Evolutionary conservation across 1,140 invertebrate genomes (phyloP), one percentile per base, ranked within the genome.

Genomic region (Notospermus geniculatus): DNA sequence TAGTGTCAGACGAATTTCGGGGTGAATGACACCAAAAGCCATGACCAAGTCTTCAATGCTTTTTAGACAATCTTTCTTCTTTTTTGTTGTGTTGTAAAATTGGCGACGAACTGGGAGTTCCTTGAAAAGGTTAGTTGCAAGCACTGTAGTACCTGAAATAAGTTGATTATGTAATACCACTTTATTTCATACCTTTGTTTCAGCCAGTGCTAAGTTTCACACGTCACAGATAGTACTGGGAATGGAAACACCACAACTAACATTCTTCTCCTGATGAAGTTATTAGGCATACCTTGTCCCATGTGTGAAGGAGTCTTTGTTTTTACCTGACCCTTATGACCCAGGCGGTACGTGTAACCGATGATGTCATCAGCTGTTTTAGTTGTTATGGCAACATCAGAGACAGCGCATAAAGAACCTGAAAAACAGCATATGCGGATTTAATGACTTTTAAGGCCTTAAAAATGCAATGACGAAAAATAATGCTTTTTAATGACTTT

Each of bases 21-120:
- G 83, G 66, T 84, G 81, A 46, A 87, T 84, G 41, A 87, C 79
- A 23, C 80, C 82, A 71, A 82, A 86, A 17, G 75, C 74, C 72
- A 85, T 84, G 11, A 88, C 72, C 22, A 87, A 65, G 41, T 74
- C 76, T 75, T 88, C 87, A 23, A 86, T 75, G 65, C 81, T 82
- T 76, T 85, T 87, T 15, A 88, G 64, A 68, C 87, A 85, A 54
- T 87, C 84, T 64, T 80, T 84, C 22, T 82, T 75, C 63, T 79
- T 80, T 62, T 83, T 85, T 15, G 69, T 66, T 43, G 79, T 81
- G 50, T 73, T 83, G 54, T 87, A 83, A 61, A 83, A 83, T 72
- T 88, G 85, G 69, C 74, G 71, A 23, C 88, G 76, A 0, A 89
- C 88, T 54, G 88, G 87, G 19, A 88, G 63, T 53, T 85, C 83